These are phyloP conservation scores for Sarcophaga peregrina DNA, from an alignment of 1,140 invertebrate genomes.

Conservation along the genomic window DNA sequence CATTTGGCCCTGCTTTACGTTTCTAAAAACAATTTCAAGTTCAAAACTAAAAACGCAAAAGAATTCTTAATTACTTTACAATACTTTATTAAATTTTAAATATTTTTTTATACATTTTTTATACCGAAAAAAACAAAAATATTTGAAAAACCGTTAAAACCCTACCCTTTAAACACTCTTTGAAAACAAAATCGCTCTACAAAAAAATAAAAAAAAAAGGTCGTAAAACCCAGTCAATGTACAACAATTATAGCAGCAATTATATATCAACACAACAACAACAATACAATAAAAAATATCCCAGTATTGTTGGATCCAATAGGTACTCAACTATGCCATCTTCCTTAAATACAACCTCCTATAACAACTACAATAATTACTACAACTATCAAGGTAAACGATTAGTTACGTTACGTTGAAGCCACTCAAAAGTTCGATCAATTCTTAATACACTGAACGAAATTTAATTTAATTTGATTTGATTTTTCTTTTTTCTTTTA, in stretches of 20 bases:
- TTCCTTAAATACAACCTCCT: slow-evolving; percentile 48
- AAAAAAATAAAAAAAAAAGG: slow-evolving; percentile 29
- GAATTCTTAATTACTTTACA: no score
- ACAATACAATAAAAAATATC: slow-evolving; percentile 41
- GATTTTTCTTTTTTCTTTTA: no score
- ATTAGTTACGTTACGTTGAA: background rate
- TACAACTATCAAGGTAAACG: slow-evolving; percentile 60
- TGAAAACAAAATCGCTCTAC: background rate
- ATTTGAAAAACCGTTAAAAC: background rate
- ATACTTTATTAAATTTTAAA: background rate
- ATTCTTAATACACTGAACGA: no score
- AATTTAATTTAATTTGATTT: no score
- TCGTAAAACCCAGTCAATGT: slow-evolving; percentile 37
- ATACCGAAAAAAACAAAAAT: background rate
- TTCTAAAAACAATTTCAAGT: no score
- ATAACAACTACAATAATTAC: slow-evolving; percentile 53
- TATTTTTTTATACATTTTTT: background rate
- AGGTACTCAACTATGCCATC: slow-evolving; percentile 46
- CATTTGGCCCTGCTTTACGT: slow-evolving; percentile 25
- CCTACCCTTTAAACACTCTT: background rate
- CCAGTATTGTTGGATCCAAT: slow-evolving; percentile 43
- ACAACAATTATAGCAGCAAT: slow-evolving; percentile 46
- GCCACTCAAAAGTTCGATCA: no score
- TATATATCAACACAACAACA: slow-evolving; percentile 39
- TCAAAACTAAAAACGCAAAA: no score